phyloP scores from a whole-genome alignment of 2,888 invertebrate genomes.

The Melieria omissa region DNA sequence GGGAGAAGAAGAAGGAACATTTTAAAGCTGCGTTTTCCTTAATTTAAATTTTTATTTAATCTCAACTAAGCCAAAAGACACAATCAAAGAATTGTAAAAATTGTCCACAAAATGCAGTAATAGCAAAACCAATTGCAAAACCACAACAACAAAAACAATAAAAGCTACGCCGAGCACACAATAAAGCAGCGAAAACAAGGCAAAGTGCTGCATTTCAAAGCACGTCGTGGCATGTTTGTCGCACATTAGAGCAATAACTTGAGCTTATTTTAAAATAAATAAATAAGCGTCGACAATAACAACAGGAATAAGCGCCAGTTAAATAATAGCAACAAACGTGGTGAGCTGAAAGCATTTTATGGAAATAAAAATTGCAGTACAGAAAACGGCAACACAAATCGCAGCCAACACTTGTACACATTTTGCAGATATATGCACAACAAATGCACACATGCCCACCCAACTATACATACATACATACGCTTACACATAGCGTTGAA shows the following conservation, averaged over 20 bases:
- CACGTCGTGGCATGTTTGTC: too few species aligned
- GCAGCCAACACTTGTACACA: slow-evolving; percentile 2
- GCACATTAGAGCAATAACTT: too few species aligned
- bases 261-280: too few species aligned
- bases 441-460: neutral
- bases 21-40: too few species aligned
- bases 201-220: neutral
- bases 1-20: too few species aligned
- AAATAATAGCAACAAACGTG: neutral
- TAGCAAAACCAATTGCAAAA: too few species aligned
- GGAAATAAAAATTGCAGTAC: neutral
- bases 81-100: too few species aligned
- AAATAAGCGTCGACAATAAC: neutral
- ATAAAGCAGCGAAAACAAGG: neutral
- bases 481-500: too few species aligned
- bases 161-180: neutral
- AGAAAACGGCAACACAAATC: neutral
- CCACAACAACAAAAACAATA: too few species aligned
- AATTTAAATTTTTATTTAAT: too few species aligned
- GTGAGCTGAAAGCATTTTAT: neutral
- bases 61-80: too few species aligned
- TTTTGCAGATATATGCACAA: neutral
- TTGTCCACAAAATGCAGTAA: too few species aligned
- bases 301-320: neutral
- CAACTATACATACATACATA: neutral